phyloP scores from a whole-genome alignment of 2,797 vertebrate species.

The Artibeus lituratus region DNA sequence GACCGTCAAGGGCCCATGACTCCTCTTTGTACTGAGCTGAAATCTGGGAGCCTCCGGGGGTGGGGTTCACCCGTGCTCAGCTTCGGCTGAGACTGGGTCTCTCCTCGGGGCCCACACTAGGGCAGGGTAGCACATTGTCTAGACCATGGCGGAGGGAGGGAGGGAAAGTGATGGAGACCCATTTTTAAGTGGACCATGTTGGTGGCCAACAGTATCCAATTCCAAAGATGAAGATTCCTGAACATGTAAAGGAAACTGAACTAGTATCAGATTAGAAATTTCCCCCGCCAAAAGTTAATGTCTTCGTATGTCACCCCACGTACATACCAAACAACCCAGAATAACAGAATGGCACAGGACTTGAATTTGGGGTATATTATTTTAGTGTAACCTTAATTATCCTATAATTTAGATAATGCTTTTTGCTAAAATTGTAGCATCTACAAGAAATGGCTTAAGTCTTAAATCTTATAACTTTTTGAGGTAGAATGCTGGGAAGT shows the following conservation, averaged over 20 bases:
- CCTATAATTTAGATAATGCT: slow-evolving; percentile 23
- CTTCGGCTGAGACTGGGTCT: background rate
- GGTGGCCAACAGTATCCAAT: background rate
- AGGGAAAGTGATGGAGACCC: background rate
- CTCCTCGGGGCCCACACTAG: background rate
- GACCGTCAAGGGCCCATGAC: background rate
- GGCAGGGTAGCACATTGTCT: background rate
- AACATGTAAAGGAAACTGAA: background rate
- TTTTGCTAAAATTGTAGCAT: slow-evolving; percentile 30
- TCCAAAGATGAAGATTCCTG: background rate
- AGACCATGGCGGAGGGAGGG: background rate
- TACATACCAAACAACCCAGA: background rate
- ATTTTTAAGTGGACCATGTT: background rate
- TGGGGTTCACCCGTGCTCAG: background rate
- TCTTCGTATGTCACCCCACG: background rate
- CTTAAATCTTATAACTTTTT: slow-evolving; percentile 49
- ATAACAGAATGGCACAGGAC: background rate
- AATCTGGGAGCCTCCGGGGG: background rate
- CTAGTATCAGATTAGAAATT: background rate
- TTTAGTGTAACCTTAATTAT: slow-evolving; percentile 28
- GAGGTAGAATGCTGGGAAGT: slow-evolving; percentile 43
- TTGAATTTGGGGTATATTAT: background rate
- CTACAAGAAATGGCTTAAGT: slow-evolving; percentile 31
- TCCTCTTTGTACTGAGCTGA: background rate
- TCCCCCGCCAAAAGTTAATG: background rate